Evolutionary conservation across 2,888 invertebrate species (phyloP).

Genomic region (Noctua pronuba): DNA sequence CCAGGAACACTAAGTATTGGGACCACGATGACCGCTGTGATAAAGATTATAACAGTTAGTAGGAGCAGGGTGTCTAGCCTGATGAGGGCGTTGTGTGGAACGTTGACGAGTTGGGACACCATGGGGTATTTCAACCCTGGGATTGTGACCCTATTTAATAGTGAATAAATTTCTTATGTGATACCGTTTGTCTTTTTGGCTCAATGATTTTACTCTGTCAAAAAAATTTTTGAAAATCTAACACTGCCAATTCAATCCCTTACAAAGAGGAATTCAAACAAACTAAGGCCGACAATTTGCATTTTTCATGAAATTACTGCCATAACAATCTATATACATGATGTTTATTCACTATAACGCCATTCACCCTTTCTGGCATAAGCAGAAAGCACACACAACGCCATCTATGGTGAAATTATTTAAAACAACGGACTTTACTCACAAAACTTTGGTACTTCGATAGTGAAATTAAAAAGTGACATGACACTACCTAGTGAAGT

Average conservation of each 20-base stretch:
- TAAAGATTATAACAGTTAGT: slow-evolving; percentile 87
- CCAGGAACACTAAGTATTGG: slow-evolving; percentile 86
- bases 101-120: neutral
- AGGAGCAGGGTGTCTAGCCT: slow-evolving; percentile 30
- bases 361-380: neutral
- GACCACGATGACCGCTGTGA: slow-evolving; percentile 88
- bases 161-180: slow-evolving; percentile 29
- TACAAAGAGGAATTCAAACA: neutral
- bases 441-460: slow-evolving; percentile 50
- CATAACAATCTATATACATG: neutral
- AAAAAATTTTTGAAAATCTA: neutral
- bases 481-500: slow-evolving; percentile 61
- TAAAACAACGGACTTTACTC: slow-evolving; percentile 43
- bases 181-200: neutral
- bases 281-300: neutral
- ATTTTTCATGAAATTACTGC: neutral
- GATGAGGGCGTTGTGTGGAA: slow-evolving; percentile 41
- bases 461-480: slow-evolving; percentile 68
- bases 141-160: neutral
- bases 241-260: neutral
- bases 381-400: slow-evolving; percentile 15
- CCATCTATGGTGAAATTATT: slow-evolving; percentile 29
- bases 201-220: neutral
- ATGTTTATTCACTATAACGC: slow-evolving; percentile 30
- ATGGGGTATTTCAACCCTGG: neutral